Base-by-base conservation (phyloP, 37 sponge, comb jelly and placozoan species). In the Amphimedon queenslandica region DNA sequence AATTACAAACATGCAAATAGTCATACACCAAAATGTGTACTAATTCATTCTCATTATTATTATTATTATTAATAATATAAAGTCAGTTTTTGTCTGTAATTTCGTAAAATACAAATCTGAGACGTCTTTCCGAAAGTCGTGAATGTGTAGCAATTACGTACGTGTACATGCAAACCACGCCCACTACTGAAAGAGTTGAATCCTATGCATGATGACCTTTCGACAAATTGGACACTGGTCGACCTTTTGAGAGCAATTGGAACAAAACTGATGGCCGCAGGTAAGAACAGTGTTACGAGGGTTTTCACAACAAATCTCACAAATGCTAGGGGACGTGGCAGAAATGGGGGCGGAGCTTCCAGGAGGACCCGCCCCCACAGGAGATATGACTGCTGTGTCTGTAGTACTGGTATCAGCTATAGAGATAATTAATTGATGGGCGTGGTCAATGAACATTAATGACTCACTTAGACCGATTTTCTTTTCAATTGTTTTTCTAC, bases 181-280 rank as follows among this genome's bases (percentile, higher is more conserved):
- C 8, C 13, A 13, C 13, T 13, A 47, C 53, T 47, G 53, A 73
- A 84, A 87, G 55, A 92, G 75, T 29, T 63, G 80, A 42, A 92
- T 92, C 64, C 88, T 80, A 64, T 87, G 88, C 10, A 73, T 80
- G 41, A 92, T 87, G 70, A 78, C 76, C 28, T 87, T 80, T 24
- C 88, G 66, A 40, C 93, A 92, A 11, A 92, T 84, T 20, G 93
- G 93, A 37, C 93, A 92, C 23, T 77, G 60, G 66, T 88, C 81
- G 3, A 92, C 85, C 40, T 68, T 77, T 18, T 84, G 85, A 0
- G 93, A 80, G 51, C 93, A 92, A 23, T 87, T 82, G 71, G 79
- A 84, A 63, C 93, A 92, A 32, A 84, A 70, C 71, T 84, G 84
- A 57, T 92, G 93, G 13, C 93, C 93, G 71, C 93, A 92, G 63